Evolutionary conservation across 1,140 invertebrate species (phyloP).

Genomic region (Tetranychus cinnabarinus): DNA sequence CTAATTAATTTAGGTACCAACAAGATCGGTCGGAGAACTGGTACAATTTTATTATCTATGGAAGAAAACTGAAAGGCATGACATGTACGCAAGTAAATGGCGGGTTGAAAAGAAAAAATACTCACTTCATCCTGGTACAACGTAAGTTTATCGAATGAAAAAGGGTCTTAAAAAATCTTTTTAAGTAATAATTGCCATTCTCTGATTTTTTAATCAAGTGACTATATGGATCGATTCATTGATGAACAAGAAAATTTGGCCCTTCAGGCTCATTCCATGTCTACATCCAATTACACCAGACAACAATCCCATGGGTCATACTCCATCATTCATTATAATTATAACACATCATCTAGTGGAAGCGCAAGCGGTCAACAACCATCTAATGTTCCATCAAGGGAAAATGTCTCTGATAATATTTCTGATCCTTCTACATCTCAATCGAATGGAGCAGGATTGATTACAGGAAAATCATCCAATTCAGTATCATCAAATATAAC

Average conservation of each 20-base stretch:
- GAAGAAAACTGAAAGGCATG: slow-evolving; percentile 95
- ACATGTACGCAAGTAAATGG: slow-evolving; percentile 59
- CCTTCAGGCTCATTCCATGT: neutral
- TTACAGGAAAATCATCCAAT: too few relatives aligned
- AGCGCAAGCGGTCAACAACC: neutral
- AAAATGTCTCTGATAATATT: neutral
- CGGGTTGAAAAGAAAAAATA: slow-evolving; percentile 67
- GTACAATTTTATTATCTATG: slow-evolving; percentile 96
- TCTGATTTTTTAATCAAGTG: slow-evolving; percentile 24
- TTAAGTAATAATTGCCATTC: neutral
- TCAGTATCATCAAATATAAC: neutral
- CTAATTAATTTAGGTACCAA: slow-evolving; percentile 37
- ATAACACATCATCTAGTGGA: neutral
- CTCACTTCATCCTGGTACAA: slow-evolving; percentile 49
- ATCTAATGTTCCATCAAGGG: neutral
- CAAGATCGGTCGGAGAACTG: slow-evolving; percentile 80
- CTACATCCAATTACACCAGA: neutral
- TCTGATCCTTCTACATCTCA: neutral
- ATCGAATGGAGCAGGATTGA: too few relatives aligned
- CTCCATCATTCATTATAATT: neutral
- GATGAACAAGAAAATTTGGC: slow-evolving; percentile 40
- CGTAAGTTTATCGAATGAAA: slow-evolving; percentile 8
- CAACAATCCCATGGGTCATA: neutral
- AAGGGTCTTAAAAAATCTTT: neutral
- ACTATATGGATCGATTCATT: slow-evolving; percentile 63